phyloP scores from a whole-genome alignment of 35 echinoderm and acorn worm genomes.

The Amphiura filiformis region DNA sequence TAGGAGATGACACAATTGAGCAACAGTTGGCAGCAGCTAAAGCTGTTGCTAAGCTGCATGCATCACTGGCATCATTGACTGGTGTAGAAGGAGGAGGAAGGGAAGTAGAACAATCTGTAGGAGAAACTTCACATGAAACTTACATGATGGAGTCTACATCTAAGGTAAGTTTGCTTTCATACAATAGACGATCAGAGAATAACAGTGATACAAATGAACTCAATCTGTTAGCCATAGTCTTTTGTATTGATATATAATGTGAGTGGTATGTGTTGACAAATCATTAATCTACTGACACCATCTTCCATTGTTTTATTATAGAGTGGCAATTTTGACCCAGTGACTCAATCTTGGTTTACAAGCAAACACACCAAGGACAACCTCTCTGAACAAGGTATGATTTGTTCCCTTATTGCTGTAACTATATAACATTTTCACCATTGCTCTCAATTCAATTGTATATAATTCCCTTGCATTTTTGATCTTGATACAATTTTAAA shows the following conservation, averaged over 20 bases:
- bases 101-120: not conserved
- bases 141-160: not conserved
- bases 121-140: not conserved
- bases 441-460: too few relatives aligned
- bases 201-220: too few relatives aligned
- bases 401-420: too few relatives aligned
- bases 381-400: conserved; percentile 79
- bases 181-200: too few relatives aligned
- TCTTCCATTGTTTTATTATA: not conserved
- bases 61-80: not conserved
- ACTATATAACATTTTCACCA: too few relatives aligned
- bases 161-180: not conserved
- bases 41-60: not conserved
- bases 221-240: too few relatives aligned
- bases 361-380: conserved; percentile 86
- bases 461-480: too few relatives aligned
- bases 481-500: too few relatives aligned
- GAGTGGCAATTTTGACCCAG: conserved; percentile 51
- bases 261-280: not conserved
- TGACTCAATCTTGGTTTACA: conserved; percentile 99
- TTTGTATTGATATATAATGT: not conserved
- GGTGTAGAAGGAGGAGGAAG: too few relatives aligned
- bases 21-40: not conserved
- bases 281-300: not conserved
- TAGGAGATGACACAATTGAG: not conserved